These are phyloP conservation scores for Dolomedes plantarius DNA, from an alignment of 2,888 invertebrate genomes.

Conservation along the genomic window DNA sequence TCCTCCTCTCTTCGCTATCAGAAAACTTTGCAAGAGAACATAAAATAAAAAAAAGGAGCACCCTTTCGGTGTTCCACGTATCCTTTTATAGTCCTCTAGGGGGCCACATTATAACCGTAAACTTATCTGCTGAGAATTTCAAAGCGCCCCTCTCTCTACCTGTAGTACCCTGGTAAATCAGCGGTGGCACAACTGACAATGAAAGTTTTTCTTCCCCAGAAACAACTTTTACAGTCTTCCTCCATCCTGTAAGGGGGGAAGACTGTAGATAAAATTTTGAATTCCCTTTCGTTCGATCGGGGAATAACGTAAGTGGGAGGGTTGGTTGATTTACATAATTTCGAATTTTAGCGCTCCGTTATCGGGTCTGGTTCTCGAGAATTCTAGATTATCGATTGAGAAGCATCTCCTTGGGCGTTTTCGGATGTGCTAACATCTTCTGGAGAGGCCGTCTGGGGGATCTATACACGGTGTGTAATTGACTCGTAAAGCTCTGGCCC, in stretches of 20 bases:
- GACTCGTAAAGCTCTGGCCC: constrained; percentile 2
- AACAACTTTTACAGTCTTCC: neutral
- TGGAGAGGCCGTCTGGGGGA: neutral
- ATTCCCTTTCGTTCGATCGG: constrained; percentile 3
- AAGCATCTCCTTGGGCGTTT: constrained; percentile 11
- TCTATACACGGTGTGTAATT: constrained; percentile 7
- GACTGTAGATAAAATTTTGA: constrained; percentile 5
- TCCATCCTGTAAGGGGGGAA: neutral
- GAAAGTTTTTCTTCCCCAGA: neutral
- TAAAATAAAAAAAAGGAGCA: neutral
- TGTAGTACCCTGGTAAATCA: neutral
- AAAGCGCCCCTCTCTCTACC: constrained; percentile 10
- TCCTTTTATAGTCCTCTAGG: neutral
- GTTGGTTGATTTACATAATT: constrained; percentile 10
- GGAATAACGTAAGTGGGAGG: neutral
- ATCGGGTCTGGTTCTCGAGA: neutral
- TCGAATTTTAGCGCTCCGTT: constrained; percentile 11
- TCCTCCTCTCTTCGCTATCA: neutral
- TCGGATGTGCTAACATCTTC: constrained; percentile 16
- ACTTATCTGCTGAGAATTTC: constrained; percentile 7
- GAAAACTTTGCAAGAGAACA: neutral
- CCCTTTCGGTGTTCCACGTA: neutral
- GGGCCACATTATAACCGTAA: neutral
- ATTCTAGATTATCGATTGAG: constrained; percentile 2
- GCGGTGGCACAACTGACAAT: neutral